Evolutionary conservation across 2,113 vertebrate species (phyloP).

Genomic region (Crotophaga sulcirostris): DNA sequence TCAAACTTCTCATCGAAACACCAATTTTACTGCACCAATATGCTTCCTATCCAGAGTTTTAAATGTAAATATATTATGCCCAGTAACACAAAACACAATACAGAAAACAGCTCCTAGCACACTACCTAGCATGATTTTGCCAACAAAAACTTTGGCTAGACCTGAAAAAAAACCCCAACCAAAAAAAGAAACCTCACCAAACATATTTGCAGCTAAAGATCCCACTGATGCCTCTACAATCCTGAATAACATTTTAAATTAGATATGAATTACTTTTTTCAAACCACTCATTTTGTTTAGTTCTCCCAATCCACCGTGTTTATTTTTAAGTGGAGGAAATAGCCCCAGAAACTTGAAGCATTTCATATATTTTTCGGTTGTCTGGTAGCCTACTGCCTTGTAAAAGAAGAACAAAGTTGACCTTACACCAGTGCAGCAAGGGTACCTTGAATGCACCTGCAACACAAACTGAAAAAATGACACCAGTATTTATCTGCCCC

Average conservation of each 20-base stretch:
- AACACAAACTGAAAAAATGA: not conserved
- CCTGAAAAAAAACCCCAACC: too few relatives aligned
- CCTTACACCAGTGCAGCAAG: not conserved
- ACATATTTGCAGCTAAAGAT: not conserved
- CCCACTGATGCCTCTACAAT: not conserved
- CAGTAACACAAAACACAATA: not conserved
- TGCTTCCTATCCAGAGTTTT: not conserved
- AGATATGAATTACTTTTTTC: not conserved
- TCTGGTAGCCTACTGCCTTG: not conserved
- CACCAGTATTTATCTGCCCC: not conserved
- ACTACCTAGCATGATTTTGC: not conserved
- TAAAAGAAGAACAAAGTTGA: not conserved
- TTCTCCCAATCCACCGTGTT: not conserved
- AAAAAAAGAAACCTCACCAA: too few relatives aligned
- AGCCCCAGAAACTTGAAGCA: not conserved
- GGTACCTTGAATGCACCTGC: fast-evolving
- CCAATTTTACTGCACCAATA: not conserved
- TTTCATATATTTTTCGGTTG: not conserved
- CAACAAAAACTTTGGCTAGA: not conserved
- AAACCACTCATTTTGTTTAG: not conserved
- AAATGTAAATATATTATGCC: not conserved
- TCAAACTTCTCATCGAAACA: not conserved
- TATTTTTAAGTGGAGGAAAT: not conserved
- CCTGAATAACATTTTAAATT: not conserved
- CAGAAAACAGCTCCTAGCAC: not conserved